These are phyloP conservation scores for Glandiceps talaboti DNA, from an alignment of 53 echinoderm and acorn worm genomes.

Conservation along the genomic window DNA sequence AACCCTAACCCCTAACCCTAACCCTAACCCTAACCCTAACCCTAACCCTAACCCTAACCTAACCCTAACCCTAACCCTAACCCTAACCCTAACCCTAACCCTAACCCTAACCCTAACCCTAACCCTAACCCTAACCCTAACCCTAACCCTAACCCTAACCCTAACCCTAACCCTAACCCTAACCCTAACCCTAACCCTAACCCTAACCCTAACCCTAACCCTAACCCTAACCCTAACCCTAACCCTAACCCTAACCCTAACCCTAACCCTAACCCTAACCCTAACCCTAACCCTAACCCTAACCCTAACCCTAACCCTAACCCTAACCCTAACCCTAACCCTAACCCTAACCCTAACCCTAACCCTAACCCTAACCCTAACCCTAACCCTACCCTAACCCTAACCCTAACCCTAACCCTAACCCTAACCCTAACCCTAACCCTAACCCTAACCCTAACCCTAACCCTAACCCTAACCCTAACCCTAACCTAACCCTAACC, in stretches of 20 bases:
- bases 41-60: constrained; percentile 14
- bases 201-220: constrained; percentile 13
- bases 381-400: constrained; percentile 24
- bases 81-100: constrained; percentile 26
- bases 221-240: constrained; percentile 10
- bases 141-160: constrained; percentile 30
- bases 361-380: constrained; percentile 17
- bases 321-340: constrained; percentile 29
- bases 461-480: constrained; percentile 24
- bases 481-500: constrained; percentile 28
- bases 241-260: constrained; percentile 21
- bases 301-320: constrained; percentile 42
- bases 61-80: constrained; percentile 21
- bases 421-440: constrained; percentile 37
- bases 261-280: constrained; percentile 29
- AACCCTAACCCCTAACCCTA: constrained; percentile 23
- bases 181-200: constrained; percentile 31
- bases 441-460: constrained; percentile 38
- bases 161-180: constrained; percentile 32
- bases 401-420: constrained; percentile 38
- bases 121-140: constrained; percentile 9
- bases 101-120: constrained; percentile 21
- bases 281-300: constrained; percentile 38
- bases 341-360: constrained; percentile 13
- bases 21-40: constrained; percentile 41